phyloP scores from a whole-genome alignment of 2,113 vertebrate genomes.

The Perognathus longimembris region DNA sequence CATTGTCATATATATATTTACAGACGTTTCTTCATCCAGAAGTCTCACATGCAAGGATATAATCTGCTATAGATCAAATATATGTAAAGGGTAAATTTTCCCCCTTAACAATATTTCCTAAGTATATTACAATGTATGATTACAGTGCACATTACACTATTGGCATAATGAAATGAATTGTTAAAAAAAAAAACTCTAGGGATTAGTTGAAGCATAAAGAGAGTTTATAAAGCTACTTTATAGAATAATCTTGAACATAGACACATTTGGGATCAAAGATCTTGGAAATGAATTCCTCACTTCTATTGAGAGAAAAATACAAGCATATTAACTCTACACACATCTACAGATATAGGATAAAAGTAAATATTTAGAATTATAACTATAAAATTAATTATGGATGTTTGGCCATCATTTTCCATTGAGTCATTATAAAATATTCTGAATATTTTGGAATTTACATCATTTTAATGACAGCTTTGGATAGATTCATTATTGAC shows the following conservation, averaged over 20 bases:
- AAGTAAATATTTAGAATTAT: constrained; percentile 12
- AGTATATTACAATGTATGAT: too few relatives aligned
- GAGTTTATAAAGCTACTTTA: background rate
- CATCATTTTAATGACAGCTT: background rate
- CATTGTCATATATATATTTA: background rate
- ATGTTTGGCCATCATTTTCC: background rate
- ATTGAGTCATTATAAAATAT: background rate
- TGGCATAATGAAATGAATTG: background rate
- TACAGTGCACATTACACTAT: background rate
- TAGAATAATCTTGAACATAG: background rate
- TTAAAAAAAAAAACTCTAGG: too few relatives aligned
- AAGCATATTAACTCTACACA: background rate
- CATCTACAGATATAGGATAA: background rate
- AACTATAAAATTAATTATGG: background rate
- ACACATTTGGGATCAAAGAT: background rate
- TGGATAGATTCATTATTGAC: background rate
- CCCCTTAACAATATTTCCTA: background rate
- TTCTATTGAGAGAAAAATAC: background rate
- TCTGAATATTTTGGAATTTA: background rate
- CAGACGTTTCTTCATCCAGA: background rate
- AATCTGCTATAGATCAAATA: background rate
- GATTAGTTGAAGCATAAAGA: background rate
- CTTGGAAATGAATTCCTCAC: background rate
- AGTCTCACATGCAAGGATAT: background rate
- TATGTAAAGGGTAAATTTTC: background rate